Base-by-base conservation (phyloP, 2,888 invertebrate species). In the Erebia ligea region DNA sequence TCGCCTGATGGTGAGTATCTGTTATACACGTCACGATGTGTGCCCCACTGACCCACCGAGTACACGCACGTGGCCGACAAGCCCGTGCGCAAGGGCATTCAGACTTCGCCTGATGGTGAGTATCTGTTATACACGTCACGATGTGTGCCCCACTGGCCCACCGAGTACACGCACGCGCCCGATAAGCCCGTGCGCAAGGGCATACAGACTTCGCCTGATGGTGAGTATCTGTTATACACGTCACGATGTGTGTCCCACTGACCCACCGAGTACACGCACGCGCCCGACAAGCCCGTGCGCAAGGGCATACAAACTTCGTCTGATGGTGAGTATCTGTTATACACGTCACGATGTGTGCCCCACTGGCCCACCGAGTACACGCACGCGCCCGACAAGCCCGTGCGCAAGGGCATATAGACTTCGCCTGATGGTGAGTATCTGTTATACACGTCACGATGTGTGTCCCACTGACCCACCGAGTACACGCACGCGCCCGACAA, bases 151-250 rank as follows among this genome's bases (percentile, higher is more conserved):
- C 80, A 79, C 66, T 82, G 82, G 68, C 74, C 75, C 76, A 78
- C 78, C 77, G 85, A 88, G 72, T 86, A 87, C 80, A 83, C 84
- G 78, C 87, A 85, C 83, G 84, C 83, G 77, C 80, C 82, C 75
- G 94, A 95, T 82, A 93, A 93, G 83, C 77, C 73, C 13, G 91
- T 95, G 76, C 94, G 96, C 89, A 95, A 96, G 92, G 99, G 99
- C 82, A 98, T 99, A 85, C 98, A 98, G 94, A 99, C 98, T 79
- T 97, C 97, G 86, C 97, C 98, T 63, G 99, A 99, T 94, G 99
- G 99, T 96, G 77, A 79, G 80, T 59, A 34, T 62, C 17, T 50
- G 8, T 17, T n/a, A 19, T n/a, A 40, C 10, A n/a, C n/a, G 58
- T 17, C 42, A 42, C 54, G n/a, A 50, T 8, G 50, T 50, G 63